Evolutionary conservation across 1,140 invertebrate species (phyloP).

Genomic region (Brachionus calyciflorus): DNA sequence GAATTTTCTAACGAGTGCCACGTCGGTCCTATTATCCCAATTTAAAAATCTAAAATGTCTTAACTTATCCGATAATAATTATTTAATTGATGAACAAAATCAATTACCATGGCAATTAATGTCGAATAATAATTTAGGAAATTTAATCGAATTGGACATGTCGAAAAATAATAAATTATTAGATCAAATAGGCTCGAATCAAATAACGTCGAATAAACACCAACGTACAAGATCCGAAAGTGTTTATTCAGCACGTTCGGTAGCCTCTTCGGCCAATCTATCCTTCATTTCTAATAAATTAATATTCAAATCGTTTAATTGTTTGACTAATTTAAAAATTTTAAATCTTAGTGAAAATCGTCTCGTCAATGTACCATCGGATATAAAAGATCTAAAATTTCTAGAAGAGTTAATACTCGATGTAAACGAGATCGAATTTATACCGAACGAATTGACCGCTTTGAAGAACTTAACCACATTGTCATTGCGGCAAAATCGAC

Average conservation of each 20-base stretch:
- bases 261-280: not conserved
- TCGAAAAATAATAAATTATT: slow-evolving; percentile 31
- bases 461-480: not conserved
- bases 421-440: not conserved
- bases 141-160: slow-evolving; percentile 19
- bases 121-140: not conserved
- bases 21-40: not conserved
- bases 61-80: slow-evolving; percentile 38
- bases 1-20: not conserved
- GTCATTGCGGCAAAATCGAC: not conserved
- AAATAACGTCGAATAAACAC: too few species aligned
- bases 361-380: slow-evolving; percentile 18
- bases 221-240: not conserved
- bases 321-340: slow-evolving; percentile 7
- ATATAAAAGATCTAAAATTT: not conserved
- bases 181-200: not conserved
- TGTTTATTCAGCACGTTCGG: not conserved
- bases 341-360: not conserved
- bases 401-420: slow-evolving; percentile 1
- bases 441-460: slow-evolving; percentile 12
- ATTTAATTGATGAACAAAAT: slow-evolving; percentile 4
- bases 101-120: slow-evolving; percentile 29
- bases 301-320: not conserved
- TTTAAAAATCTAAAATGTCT: slow-evolving; percentile 27
- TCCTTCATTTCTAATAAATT: not conserved